Evolutionary conservation across 1,140 invertebrate species (phyloP).

Genomic region (Meloidogyne exigua): DNA sequence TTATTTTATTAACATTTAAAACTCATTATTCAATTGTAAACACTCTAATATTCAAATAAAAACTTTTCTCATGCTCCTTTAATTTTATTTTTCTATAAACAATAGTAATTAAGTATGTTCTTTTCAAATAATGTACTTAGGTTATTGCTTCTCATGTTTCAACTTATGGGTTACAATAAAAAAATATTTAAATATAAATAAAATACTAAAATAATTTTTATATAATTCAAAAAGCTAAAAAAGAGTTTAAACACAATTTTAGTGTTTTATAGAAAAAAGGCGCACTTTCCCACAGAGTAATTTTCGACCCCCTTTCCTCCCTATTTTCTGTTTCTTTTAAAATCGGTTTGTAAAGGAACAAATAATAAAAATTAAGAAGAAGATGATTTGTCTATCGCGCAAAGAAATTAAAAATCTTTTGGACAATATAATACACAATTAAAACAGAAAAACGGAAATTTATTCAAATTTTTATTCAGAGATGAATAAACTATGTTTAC

Average conservation of each 20-base stretch:
- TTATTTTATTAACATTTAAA: too few species aligned
- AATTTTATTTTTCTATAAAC: not conserved
- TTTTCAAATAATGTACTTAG: not conserved
- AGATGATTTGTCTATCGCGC: not conserved
- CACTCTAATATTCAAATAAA: not conserved
- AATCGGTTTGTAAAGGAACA: not conserved
- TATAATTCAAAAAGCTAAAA: not conserved
- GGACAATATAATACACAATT: not conserved
- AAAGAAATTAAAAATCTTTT: not conserved
- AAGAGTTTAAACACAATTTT: not conserved
- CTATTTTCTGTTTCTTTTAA: not conserved
- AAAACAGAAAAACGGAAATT: conserved; percentile 2
- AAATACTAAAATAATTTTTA: not conserved
- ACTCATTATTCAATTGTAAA: too few species aligned
- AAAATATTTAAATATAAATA: too few species aligned
- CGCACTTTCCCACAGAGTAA: not conserved
- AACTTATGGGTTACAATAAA: too few species aligned
- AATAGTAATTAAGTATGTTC: not conserved
- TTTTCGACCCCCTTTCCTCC: not conserved
- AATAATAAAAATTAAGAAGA: not conserved
- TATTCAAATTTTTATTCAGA: not conserved
- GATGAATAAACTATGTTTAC: not conserved
- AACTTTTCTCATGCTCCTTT: not conserved
- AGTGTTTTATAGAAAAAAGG: not conserved
- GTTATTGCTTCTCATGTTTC: not conserved